Evolutionary conservation across 2,888 invertebrate species (phyloP).

Genomic region (Pantelozetes paolii): DNA sequence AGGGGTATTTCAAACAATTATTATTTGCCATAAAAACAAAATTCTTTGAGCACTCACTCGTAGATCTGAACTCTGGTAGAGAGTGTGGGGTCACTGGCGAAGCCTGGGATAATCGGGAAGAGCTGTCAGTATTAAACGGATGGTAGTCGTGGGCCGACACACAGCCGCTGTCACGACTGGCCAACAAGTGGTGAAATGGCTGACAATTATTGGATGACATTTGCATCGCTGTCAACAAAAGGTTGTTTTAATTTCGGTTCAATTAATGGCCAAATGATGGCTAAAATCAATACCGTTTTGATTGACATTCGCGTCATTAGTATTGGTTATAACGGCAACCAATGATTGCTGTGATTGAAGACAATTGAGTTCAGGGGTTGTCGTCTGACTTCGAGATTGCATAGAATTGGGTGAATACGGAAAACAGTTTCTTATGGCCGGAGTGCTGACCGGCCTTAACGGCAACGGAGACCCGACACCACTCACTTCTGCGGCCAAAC

Average conservation of each 20-base stretch:
- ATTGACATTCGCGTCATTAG: background rate
- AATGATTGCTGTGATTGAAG: slow-evolving; percentile 27
- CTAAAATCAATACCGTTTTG: slow-evolving; percentile 5
- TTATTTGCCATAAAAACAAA: too few species aligned
- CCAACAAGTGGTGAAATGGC: slow-evolving; percentile 27
- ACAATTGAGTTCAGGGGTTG: slow-evolving; percentile 20
- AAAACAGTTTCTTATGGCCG: background rate
- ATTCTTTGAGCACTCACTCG: slow-evolving; percentile 15
- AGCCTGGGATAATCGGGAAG: slow-evolving; percentile 19
- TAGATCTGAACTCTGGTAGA: slow-evolving; percentile 39
- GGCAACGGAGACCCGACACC: slow-evolving; percentile 25
- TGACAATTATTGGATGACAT: slow-evolving; percentile 3
- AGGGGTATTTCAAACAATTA: too few species aligned
- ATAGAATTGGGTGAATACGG: background rate
- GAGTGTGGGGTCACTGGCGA: slow-evolving; percentile 37
- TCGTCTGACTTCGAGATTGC: slow-evolving; percentile 6
- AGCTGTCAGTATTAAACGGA: background rate
- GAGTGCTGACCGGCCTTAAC: slow-evolving; percentile 10
- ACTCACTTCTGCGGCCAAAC: background rate
- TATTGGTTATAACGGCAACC: slow-evolving; percentile 15
- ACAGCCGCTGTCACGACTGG: slow-evolving; percentile 27
- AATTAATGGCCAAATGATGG: too few species aligned
- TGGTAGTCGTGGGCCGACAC: slow-evolving; percentile 25
- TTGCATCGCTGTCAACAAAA: slow-evolving; percentile 18
- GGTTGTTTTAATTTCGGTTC: too few species aligned